phyloP scores from a whole-genome alignment of 64 coral and sea anemone species.

The Catalaphyllia jardinei region DNA sequence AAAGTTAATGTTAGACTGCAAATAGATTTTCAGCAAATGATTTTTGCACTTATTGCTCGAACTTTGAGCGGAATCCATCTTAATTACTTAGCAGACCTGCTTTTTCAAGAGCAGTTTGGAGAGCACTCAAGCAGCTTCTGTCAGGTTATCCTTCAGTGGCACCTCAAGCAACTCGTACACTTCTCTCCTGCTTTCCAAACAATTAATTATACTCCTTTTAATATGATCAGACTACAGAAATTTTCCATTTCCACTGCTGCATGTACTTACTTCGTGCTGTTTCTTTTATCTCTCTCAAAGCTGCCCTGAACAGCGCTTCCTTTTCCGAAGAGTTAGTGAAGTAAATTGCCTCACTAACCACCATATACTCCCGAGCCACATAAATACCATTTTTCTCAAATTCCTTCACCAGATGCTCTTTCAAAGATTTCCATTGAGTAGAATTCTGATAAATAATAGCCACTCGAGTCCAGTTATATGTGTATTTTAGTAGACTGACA shows the following conservation, averaged over 20 bases:
- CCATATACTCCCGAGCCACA: not conserved
- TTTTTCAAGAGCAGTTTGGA: too few relatives aligned
- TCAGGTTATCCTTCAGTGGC: not conserved
- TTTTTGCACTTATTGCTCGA: too few relatives aligned
- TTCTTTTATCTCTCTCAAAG: slow-evolving; percentile 19
- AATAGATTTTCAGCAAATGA: too few relatives aligned
- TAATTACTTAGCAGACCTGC: too few relatives aligned
- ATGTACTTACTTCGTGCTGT: slow-evolving; percentile 61
- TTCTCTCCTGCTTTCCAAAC: too few relatives aligned
- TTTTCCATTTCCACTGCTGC: too few relatives aligned
- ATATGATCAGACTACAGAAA: too few relatives aligned
- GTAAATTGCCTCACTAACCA: not conserved
- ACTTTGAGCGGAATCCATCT: too few relatives aligned
- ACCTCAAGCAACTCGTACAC: too few relatives aligned
- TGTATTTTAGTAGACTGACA: slow-evolving; percentile 33
- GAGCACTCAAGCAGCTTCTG: not conserved
- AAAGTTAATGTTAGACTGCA: too few relatives aligned
- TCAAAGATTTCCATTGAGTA: slow-evolving; percentile 17
- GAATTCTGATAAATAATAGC: slow-evolving; percentile 45
- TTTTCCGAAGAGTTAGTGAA: not conserved
- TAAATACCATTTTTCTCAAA: slow-evolving; percentile 27
- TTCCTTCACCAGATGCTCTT: slow-evolving; percentile 22
- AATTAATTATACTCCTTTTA: too few relatives aligned
- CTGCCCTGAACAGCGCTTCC: slow-evolving; percentile 18
- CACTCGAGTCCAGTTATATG: slow-evolving; percentile 57